Evolutionary conservation across 1,140 invertebrate species (phyloP), one percentile per base, ranked within the genome.

Genomic region (Lasaia peninsularis): DNA sequence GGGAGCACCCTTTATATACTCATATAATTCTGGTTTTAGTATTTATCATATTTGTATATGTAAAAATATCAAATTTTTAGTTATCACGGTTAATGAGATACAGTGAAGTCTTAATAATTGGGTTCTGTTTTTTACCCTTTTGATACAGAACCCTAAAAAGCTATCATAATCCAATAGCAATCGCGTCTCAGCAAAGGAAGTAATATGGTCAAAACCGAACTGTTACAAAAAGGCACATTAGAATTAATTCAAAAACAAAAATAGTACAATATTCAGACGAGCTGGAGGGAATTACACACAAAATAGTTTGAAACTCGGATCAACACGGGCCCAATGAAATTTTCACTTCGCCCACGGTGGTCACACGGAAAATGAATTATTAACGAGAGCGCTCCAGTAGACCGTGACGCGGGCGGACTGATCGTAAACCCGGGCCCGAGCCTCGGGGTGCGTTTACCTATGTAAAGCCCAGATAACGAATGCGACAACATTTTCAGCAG

Each of bases 361-460:
- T 28, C 52, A 57, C 56, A 55, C 56, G 60, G 59, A 58, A 58
- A 69, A 51, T 69, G 63, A 69, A 69, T 69, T 63, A 63, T 65
- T 69, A 69, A 65, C 35, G 55, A 53, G 34, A 50, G 50, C 52
- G 56, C 18, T 48, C 37, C 60, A 57, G 52, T 32, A 65, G 60
- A 69, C 60, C 63, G 63, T 58, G 63, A 65, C 54, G 52, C 34
- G 18, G 58, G 63, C 55, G 63, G 59, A 55, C 44, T 44, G 56
- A 11, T 21, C 51, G 48, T 48, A 34, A 52, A 34, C 60, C 32
- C 52, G 56, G 49, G 44, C 60, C 32, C 52, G 56, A 52, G 32
- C 44, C 14, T 40, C 51, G 24, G 50, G 11, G 37, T 31, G 16
- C 28, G 52, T 31, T 55, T 44, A 44, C 21, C 35, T 44, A 18